phyloP scores from a whole-genome alignment of 2,888 invertebrate species.

The Endotricha flammealis region DNA sequence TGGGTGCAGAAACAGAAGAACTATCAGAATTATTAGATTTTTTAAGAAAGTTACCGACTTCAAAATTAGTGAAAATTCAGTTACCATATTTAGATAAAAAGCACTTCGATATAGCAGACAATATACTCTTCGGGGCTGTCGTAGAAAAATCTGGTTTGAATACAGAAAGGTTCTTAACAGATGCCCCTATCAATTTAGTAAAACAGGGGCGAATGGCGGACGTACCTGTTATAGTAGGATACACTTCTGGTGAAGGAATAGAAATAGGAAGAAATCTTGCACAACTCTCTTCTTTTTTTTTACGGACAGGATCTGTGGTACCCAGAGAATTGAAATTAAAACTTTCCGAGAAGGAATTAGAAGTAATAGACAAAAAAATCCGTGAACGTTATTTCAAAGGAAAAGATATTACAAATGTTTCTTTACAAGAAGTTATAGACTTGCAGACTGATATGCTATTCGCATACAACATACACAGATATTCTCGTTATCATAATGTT shows the following conservation, averaged over 20 bases:
- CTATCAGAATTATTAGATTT: conserved; percentile 50
- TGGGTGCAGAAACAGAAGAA: conserved; percentile 61
- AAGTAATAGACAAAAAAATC: conserved; percentile 43
- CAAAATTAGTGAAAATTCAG: conserved; percentile 49
- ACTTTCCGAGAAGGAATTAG: conserved; percentile 35
- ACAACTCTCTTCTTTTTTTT: conserved; percentile 31
- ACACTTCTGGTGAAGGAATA: conserved; percentile 65
- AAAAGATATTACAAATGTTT: conserved; percentile 37
- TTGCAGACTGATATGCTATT: conserved; percentile 56
- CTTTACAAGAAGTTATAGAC: conserved; percentile 42
- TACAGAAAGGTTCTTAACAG: conserved; percentile 48
- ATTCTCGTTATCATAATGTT: conserved; percentile 48
- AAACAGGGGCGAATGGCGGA: conserved; percentile 43
- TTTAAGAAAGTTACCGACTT: conserved; percentile 43
- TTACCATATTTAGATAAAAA: conserved; percentile 43
- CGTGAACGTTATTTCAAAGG: conserved; percentile 52
- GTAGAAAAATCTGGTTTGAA: conserved; percentile 49
- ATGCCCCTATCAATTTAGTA: conserved; percentile 43
- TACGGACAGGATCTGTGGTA: conserved; percentile 44
- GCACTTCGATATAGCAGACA: conserved; percentile 48
- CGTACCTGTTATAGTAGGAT: conserved; percentile 62
- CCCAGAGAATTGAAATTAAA: conserved; percentile 62
- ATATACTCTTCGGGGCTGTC: conserved; percentile 61
- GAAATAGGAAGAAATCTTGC: conserved; percentile 54
- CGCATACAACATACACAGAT: conserved; percentile 53